phyloP scores from a whole-genome alignment of 2,113 vertebrate genomes.

The Anas platyrhynchos region DNA sequence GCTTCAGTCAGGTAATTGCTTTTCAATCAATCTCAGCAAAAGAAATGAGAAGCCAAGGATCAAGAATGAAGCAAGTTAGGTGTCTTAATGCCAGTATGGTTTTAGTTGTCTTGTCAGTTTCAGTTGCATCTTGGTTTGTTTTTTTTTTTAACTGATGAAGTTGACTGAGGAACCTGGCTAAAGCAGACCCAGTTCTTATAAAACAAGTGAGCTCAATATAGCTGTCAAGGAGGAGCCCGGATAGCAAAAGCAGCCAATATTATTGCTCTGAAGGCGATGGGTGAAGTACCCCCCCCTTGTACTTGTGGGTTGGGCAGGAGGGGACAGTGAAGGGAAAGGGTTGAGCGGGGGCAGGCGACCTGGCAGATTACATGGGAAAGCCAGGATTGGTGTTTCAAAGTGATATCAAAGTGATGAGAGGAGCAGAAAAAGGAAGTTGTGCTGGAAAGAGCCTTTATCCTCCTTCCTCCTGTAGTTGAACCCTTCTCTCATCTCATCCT shows the following conservation, averaged over 20 bases:
- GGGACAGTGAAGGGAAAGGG: background rate
- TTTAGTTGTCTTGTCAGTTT: background rate
- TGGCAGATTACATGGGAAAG: background rate
- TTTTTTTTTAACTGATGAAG: background rate
- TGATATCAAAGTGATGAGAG: background rate
- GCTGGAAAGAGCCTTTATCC: background rate
- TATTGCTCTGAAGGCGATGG: background rate
- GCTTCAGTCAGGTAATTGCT: constrained; percentile 13
- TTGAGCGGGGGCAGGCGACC: background rate
- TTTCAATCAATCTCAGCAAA: constrained; percentile 20
- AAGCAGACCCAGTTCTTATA: background rate
- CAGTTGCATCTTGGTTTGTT: background rate
- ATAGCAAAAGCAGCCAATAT: background rate
- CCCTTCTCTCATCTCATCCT: background rate
- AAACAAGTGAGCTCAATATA: background rate
- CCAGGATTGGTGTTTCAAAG: background rate
- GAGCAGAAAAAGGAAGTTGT: background rate
- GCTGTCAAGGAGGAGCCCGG: background rate
- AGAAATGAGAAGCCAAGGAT: constrained; percentile 1
- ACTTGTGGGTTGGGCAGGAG: background rate
- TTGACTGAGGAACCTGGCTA: background rate
- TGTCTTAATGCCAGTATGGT: background rate
- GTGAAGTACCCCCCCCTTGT: fast-evolving
- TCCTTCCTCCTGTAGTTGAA: background rate
- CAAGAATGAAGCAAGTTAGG: background rate